Conservation (phyloP, 2,888 invertebrate species). For the Dryobota labecula region DNA sequence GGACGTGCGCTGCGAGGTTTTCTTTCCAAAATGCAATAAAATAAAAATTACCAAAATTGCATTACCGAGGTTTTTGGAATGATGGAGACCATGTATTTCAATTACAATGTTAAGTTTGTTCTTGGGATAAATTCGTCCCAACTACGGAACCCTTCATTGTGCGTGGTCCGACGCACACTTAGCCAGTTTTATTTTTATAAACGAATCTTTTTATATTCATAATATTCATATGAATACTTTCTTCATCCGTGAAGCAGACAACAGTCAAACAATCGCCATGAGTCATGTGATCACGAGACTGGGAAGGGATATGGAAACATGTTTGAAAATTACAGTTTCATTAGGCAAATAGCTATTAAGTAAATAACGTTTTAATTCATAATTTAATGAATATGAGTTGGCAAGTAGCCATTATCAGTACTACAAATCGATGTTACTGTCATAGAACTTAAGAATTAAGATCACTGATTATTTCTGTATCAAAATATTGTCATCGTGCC, state of each 20-base stretch:
- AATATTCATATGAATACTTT: background rate
- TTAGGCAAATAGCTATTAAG: slow-evolving; percentile 35
- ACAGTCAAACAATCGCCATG: slow-evolving; percentile 4
- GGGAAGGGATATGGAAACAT: slow-evolving; percentile 8
- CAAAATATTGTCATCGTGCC: slow-evolving; percentile 31
- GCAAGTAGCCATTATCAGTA: slow-evolving; percentile 67
- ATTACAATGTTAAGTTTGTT: no score
- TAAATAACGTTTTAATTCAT: slow-evolving; percentile 60
- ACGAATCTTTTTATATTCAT: background rate
- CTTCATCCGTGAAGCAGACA: background rate
- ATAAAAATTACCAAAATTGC: no score
- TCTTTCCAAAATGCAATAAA: no score
- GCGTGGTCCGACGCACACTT: no score
- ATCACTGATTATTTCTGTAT: slow-evolving; percentile 35
- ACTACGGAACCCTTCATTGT: no score
- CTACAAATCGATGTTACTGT: slow-evolving; percentile 47
- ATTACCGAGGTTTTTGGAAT: no score
- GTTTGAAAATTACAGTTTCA: slow-evolving; percentile 29
- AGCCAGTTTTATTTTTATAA: slow-evolving; percentile 1
- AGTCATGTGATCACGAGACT: background rate
- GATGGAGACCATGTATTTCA: no score
- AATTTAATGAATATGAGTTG: slow-evolving; percentile 68
- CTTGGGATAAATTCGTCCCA: no score
- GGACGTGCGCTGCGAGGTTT: no score
- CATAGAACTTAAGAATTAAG: slow-evolving; percentile 34